phyloP scores from a whole-genome alignment of 1,140 invertebrate species.

The Zaprionus capensis region DNA sequence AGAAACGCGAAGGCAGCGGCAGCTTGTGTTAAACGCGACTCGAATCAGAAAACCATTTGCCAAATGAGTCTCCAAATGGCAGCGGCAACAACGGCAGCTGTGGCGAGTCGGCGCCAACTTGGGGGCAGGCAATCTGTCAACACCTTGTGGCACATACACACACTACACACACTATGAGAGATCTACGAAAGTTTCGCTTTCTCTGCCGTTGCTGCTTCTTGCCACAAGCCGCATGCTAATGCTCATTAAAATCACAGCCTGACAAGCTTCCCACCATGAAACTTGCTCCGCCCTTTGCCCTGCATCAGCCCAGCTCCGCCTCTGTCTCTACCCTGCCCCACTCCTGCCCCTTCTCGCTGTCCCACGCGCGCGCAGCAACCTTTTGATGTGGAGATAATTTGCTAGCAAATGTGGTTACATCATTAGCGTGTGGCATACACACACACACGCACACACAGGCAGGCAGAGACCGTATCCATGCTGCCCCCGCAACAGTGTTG shows the following conservation, averaged over 20 bases:
- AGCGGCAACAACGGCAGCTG: slow-evolving; percentile 12
- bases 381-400: slow-evolving; percentile 77
- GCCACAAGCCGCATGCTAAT: slow-evolving; percentile 52
- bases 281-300: not conserved
- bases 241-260: slow-evolving; percentile 72
- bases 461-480: not conserved
- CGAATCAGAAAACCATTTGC: slow-evolving; percentile 74
- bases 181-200: slow-evolving; percentile 11
- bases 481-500: slow-evolving; percentile 10
- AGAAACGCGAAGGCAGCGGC: slow-evolving; percentile 4
- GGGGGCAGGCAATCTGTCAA: slow-evolving; percentile 67
- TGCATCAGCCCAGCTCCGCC: not conserved
- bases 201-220: not conserved
- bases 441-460: not conserved
- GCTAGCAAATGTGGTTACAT: slow-evolving; percentile 80
- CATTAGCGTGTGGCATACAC: slow-evolving; percentile 66
- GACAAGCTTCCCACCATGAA: slow-evolving; percentile 6
- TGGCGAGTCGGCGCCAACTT: slow-evolving; percentile 55
- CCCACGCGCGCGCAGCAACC: not conserved
- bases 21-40: slow-evolving; percentile 34
- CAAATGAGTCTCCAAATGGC: slow-evolving; percentile 67
- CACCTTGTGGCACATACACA: slow-evolving; percentile 30
- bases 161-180: not conserved
- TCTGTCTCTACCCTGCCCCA: not conserved
- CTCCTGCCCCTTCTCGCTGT: not conserved